phyloP scores from a whole-genome alignment of 1,140 invertebrate genomes.

The Drosophila hydei region DNA sequence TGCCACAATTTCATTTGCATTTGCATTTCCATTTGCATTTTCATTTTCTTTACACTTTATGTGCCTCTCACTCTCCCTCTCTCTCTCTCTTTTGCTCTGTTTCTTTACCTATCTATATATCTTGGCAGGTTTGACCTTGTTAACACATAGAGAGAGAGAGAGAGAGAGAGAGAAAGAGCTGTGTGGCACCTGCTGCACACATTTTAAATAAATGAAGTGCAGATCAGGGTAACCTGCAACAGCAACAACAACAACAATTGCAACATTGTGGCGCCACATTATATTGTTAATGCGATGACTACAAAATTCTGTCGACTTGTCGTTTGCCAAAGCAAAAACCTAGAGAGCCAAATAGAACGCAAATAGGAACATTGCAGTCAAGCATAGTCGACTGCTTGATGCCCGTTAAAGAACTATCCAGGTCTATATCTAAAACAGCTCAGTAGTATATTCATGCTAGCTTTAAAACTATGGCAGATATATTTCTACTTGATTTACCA shows the following conservation, averaged over 20 bases:
- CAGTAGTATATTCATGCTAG: too few species aligned
- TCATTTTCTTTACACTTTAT: conserved; percentile 33
- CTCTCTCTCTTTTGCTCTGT: background rate
- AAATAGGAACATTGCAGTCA: background rate
- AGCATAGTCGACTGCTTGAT: too few species aligned
- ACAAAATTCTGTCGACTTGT: conserved; percentile 68
- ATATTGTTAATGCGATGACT: conserved; percentile 70
- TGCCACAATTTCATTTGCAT: conserved; percentile 43
- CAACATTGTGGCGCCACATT: conserved; percentile 62
- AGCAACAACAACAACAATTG: conserved; percentile 15
- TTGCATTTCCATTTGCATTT: conserved; percentile 57
- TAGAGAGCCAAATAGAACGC: background rate
- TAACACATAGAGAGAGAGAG: conserved; percentile 4
- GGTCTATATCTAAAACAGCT: too few species aligned
- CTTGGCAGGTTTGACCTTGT: conserved; percentile 56
- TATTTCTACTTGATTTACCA: too few species aligned
- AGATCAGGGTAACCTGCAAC: conserved; percentile 21
- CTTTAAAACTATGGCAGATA: too few species aligned
- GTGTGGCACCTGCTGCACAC: conserved; percentile 34
- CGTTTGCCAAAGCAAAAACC: conserved; percentile 40
- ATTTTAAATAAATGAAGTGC: conserved; percentile 53
- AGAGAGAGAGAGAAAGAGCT: background rate
- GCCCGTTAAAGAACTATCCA: too few species aligned
- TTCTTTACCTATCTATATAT: conserved; percentile 12
- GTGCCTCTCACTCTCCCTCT: background rate